These are phyloP conservation scores for Verasper variegatus DNA, from an alignment of 2,113 vertebrate genomes.

Conservation along the genomic window DNA sequence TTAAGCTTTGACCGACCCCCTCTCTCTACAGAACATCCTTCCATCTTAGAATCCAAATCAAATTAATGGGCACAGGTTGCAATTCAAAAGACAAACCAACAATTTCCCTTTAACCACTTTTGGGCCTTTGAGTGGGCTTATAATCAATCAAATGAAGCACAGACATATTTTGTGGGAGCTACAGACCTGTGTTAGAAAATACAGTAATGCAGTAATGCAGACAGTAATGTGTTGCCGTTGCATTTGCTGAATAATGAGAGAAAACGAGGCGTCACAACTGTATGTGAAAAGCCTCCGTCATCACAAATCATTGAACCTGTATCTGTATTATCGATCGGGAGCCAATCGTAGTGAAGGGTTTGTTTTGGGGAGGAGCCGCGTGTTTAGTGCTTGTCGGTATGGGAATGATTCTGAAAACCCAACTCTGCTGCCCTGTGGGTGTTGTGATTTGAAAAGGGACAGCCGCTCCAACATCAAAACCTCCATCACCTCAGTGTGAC, in stretches of 20 bases:
- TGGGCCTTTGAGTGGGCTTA: background rate
- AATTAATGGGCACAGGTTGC: background rate
- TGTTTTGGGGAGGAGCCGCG: slow-evolving; percentile 57
- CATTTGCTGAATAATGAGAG: slow-evolving; percentile 43
- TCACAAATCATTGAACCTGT: slow-evolving; percentile 66
- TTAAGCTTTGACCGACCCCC: too few species aligned
- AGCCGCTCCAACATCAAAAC: slow-evolving; percentile 25
- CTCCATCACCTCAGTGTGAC: slow-evolving; percentile 14
- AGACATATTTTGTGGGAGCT: background rate
- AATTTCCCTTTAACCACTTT: background rate
- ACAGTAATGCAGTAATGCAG: background rate
- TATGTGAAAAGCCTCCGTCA: slow-evolving; percentile 55
- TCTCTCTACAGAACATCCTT: too few species aligned
- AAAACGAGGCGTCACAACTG: slow-evolving; percentile 15
- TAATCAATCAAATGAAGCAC: too few species aligned
- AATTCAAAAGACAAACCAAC: background rate
- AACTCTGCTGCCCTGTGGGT: slow-evolving; percentile 8
- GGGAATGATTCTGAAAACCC: slow-evolving; percentile 39
- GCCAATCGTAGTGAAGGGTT: slow-evolving; percentile 61
- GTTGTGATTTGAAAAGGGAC: slow-evolving; percentile 45
- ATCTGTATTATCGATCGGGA: slow-evolving; percentile 62
- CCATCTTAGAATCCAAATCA: too few species aligned
- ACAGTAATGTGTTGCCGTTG: slow-evolving; percentile 7
- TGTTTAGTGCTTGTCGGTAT: slow-evolving; percentile 27
- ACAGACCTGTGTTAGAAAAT: background rate